Base-by-base conservation (phyloP, 2,113 vertebrate genomes). In the Mirza zaza region DNA sequence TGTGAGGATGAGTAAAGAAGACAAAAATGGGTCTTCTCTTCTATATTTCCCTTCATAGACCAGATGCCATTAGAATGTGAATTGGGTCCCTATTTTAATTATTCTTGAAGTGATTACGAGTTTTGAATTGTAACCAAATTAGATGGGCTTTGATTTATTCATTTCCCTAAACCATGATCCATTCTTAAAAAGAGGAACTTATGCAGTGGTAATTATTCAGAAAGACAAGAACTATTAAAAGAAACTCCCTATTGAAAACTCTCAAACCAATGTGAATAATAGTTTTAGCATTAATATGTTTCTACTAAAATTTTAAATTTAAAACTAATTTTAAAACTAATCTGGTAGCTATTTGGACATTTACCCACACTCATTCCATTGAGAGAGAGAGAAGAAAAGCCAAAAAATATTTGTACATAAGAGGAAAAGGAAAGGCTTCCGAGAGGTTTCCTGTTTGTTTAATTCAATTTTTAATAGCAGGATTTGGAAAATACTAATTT, bases 121-220 rank as follows among this genome's bases (percentile, higher is more conserved):
- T 70, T 92, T 94, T 90, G 29, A 94, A 88, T 52, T 92, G 9
- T 96, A 97, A 97, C 84, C 90, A 96, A 57, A 94, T 94, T 65
- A 93, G 55, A 79, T 45, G 21, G 25, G 32, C 89, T 65, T 95
- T 93, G 48, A 90, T 59, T 82, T 90, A 94, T 73, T 75, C 61
- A 68, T 80, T 97, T 91, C 79, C 50, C 10, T 80, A 82, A 96
- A 81, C 39, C 79, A 32, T 68, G 65, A 36, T 75, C 59, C 50
- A 32, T 90, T 97, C 71, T 97, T 89, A 36, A 90, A 96, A 96
- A 11, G 29, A 63, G 48, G 52, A 84, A 86, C 36, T 50, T 65
- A 85, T 59, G 68, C 32, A 42, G 5, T 73, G 71, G 42, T 91
- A 83, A 48, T 92, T 84, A 85, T 93, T 96, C 83, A 76, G 39